Evolutionary conservation across 2,113 vertebrate genomes (phyloP).

Genomic region (Pipra filicauda): DNA sequence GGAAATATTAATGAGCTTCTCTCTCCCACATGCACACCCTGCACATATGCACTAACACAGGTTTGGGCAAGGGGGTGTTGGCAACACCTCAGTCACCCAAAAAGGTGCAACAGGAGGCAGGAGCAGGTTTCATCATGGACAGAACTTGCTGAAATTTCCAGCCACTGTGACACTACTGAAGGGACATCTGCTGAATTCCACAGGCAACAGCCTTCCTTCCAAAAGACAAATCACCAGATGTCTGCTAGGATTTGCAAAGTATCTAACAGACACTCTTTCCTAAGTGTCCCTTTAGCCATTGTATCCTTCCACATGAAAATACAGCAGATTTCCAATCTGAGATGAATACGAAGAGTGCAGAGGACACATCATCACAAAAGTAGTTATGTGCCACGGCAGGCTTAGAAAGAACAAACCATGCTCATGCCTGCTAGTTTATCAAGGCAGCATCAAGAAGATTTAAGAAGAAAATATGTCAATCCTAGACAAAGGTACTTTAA

Average conservation of each 20-base stretch:
- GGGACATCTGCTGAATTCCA: not conserved
- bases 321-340: not conserved
- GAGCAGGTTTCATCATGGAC: not conserved
- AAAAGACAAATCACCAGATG: not conserved
- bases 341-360: not conserved
- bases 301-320: not conserved
- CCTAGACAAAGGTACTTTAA: not conserved
- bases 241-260: not conserved
- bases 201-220: not conserved
- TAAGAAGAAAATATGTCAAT: not conserved
- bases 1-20: not conserved
- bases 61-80: accelerated
- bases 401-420: not conserved
- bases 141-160: not conserved
- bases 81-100: not conserved
- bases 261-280: not conserved
- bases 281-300: not conserved
- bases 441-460: not conserved
- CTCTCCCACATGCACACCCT: not conserved
- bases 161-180: not conserved
- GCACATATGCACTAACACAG: not conserved
- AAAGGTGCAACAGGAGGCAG: not conserved
- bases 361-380: not conserved
- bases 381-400: not conserved
- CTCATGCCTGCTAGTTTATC: not conserved